Percentiles rank a stretch among this genome's conserved stretches.
Evolutionary conservation across 2,113 vertebrate species (phyloP).

Genomic region (Percina caprodes): DNA sequence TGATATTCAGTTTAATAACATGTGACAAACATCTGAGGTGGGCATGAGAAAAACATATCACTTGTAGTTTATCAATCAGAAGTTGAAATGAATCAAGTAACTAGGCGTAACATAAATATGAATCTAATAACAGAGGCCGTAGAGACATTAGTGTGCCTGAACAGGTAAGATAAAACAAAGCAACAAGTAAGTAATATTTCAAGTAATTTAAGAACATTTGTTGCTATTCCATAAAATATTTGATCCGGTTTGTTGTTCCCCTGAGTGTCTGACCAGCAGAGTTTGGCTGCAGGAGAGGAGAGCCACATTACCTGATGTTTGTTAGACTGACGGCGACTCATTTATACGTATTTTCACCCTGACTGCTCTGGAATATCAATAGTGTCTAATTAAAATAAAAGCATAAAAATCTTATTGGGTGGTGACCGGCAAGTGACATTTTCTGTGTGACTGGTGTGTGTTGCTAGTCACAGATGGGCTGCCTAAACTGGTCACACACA

Average conservation of each 20-base stretch:
- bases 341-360: not conserved
- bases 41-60: slow-evolving; percentile 1
- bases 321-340: not conserved
- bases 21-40: not conserved
- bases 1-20: slow-evolving; percentile 1
- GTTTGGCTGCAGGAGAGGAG: slow-evolving; percentile 27
- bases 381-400: slow-evolving; percentile 13
- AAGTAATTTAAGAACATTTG: slow-evolving; percentile 55
- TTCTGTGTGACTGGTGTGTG: not conserved
- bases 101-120: not conserved
- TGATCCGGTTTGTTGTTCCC: slow-evolving; percentile 25
- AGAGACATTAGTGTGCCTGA: slow-evolving; percentile 18
- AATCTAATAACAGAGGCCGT: slow-evolving; percentile 1
- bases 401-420: not conserved
- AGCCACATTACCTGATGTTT: slow-evolving; percentile 7
- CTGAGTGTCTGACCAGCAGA: slow-evolving; percentile 64
- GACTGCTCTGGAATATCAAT: slow-evolving; percentile 5
- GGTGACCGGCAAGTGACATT: not conserved
- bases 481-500: not conserved
- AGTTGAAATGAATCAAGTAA: not conserved
- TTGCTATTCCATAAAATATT: not conserved
- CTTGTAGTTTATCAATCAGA: not conserved
- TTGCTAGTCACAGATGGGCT: not conserved
- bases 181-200: slow-evolving; percentile 23
- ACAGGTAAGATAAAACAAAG: slow-evolving; percentile 30